These are phyloP conservation scores for Seriola quinqueradiata DNA, from an alignment of 2,113 vertebrate genomes.

Conservation along the genomic window DNA sequence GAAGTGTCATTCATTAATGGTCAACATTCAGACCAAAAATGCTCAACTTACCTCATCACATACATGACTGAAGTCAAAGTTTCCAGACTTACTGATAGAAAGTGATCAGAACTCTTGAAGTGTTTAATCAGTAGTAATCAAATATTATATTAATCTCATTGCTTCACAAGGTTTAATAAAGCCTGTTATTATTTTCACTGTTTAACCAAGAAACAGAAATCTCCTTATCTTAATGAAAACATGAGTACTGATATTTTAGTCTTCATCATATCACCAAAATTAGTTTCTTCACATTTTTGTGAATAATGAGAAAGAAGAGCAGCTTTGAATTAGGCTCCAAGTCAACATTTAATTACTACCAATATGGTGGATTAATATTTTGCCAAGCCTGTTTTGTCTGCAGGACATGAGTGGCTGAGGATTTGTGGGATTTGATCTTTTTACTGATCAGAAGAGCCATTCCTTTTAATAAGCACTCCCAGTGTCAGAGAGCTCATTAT, in stretches of 20 bases:
- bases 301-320: conserved; percentile 14
- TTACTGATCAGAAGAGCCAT: conserved; percentile 9
- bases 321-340: conserved; percentile 8
- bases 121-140: too few species aligned
- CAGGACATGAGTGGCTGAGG: not conserved
- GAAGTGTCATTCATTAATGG: too few species aligned
- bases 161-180: conserved; percentile 43
- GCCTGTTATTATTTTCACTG: conserved; percentile 18
- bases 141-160: too few species aligned
- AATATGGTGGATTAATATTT: conserved; percentile 25
- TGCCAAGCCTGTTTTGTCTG: not conserved
- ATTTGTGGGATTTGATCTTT: not conserved
- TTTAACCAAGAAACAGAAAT: conserved; percentile 35
- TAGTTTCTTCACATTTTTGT: not conserved
- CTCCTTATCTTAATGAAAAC: conserved; percentile 5
- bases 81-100: too few species aligned
- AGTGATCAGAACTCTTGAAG: too few species aligned
- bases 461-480: not conserved
- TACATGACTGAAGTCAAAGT: too few species aligned
- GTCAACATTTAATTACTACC: conserved; percentile 55
- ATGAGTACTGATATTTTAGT: conserved; percentile 39
- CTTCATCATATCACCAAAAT: not conserved
- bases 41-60: too few species aligned
- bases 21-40: too few species aligned
- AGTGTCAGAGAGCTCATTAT: not conserved